phyloP scores from a whole-genome alignment of 2,888 invertebrate genomes.

The Cantharis rufa region DNA sequence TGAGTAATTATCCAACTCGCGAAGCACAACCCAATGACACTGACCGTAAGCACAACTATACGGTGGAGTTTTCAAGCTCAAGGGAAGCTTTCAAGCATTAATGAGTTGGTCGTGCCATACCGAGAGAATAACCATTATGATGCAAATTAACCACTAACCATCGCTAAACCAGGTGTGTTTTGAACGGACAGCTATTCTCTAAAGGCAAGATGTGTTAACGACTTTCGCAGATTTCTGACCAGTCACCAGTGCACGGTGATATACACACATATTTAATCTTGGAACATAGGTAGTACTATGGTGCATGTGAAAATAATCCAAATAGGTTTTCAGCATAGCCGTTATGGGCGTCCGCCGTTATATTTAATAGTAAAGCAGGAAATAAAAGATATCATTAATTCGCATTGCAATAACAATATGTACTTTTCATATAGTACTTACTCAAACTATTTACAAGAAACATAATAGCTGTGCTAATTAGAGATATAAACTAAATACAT shows the following conservation, averaged over 20 bases:
- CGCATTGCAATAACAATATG: neutral
- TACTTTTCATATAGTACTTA: neutral
- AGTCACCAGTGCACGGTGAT: constrained; percentile 27
- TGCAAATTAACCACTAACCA: constrained; percentile 52
- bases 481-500: too few species aligned
- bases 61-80: constrained; percentile 12
- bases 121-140: constrained; percentile 46
- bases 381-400: neutral
- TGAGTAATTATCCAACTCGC: constrained; percentile 49
- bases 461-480: neutral
- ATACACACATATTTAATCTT: constrained; percentile 41
- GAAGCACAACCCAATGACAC: constrained; percentile 48
- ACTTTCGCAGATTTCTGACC: constrained; percentile 49
- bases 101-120: constrained; percentile 16
- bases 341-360: neutral
- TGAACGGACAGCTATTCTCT: constrained; percentile 51
- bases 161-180: constrained; percentile 52
- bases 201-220: constrained; percentile 52
- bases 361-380: neutral
- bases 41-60: constrained; percentile 45
- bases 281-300: constrained; percentile 24
- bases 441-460: neutral
- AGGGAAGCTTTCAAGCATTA: constrained; percentile 17
- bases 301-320: neutral
- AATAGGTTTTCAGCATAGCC: neutral